These are phyloP conservation scores for Saccostrea echinata DNA, from an alignment of 1,140 invertebrate species.

Conservation along the genomic window DNA sequence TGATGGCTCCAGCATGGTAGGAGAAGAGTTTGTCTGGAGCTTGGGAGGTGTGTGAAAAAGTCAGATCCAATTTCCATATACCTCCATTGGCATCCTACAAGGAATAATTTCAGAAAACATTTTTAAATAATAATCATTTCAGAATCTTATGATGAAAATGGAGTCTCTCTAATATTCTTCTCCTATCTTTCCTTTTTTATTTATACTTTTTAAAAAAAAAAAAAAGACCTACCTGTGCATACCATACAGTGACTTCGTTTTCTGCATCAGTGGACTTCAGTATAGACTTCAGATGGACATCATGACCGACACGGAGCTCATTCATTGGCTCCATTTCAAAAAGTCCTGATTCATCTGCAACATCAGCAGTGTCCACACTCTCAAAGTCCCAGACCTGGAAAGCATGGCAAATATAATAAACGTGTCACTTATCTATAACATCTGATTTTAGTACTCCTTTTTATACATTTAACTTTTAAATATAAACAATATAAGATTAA, in stretches of 20 bases:
- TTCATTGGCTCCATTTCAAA: slow-evolving; percentile 91
- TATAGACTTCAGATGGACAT: slow-evolving; percentile 82
- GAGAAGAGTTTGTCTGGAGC: slow-evolving; percentile 85
- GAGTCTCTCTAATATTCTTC: neutral
- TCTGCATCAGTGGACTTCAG: slow-evolving; percentile 81
- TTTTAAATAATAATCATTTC: neutral
- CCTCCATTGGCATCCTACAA: slow-evolving; percentile 89
- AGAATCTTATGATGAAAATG: neutral
- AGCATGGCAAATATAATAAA: neutral
- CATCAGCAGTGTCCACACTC: slow-evolving; percentile 90
- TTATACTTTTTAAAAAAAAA: neutral
- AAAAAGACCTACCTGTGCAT: slow-evolving; percentile 84
- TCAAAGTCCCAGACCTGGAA: slow-evolving; percentile 92
- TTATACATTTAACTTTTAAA: neutral
- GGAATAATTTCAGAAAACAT: neutral
- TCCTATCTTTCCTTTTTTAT: too few species aligned
- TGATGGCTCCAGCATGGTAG: slow-evolving; percentile 88
- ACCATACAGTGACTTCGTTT: slow-evolving; percentile 83
- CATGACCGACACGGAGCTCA: slow-evolving; percentile 84
- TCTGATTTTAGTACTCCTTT: neutral
- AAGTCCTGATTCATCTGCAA: slow-evolving; percentile 87
- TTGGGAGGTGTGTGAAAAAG: slow-evolving; percentile 82
- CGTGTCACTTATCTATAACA: neutral
- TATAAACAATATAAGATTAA: neutral
- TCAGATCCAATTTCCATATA: slow-evolving; percentile 89